Evolutionary conservation across 2,888 invertebrate genomes (phyloP), one percentile per base, ranked within the genome.

Genomic region (Craniophora ligustri): DNA sequence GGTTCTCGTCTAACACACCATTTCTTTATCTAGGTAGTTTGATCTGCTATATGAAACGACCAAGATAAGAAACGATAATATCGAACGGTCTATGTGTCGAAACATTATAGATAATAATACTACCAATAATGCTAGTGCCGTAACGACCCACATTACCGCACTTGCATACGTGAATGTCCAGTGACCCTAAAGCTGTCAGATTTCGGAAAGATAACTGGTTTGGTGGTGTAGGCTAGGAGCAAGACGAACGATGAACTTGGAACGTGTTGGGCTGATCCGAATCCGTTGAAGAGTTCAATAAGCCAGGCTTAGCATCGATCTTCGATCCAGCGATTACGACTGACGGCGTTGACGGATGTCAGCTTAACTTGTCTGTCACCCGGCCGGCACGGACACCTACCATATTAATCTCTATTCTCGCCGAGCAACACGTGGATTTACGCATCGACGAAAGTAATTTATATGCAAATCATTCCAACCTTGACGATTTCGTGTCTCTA

Each of bases 271-370:
- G 68, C 65, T 76, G 83, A 82, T 85, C 81, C 75, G 81, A 86
- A 86, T 83, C 81, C 85, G 83, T 82, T 83, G 84, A 87, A 84
- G 84, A 90, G 89, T 89, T 88, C 86, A 89, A 89, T 93, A 93
- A 93, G 89, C 91, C 72, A 84, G 81, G 88, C 91, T 93, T 91
- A 92, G 80, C 89, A 88, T 88, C 84, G 91, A 91, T 92, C 90
- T 92, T 89, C 87, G 89, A 92, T 92, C 86, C 84, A 82, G 82
- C 83, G 92, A 91, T 92, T 92, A 91, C 85, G 85, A 79, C 77
- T 70, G 72, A 79, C 84, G 86, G 88, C 92, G 93, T 88, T 93
- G 93, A 93, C 92, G 93, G 92, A 93, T 90, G 92, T 90, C 92
- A 83, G 91, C 91, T 93, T 92, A 92, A 85, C 84, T 87, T 90